Conservation (phyloP, 2,797 vertebrate species). For the Myiotriccus ornatus region DNA sequence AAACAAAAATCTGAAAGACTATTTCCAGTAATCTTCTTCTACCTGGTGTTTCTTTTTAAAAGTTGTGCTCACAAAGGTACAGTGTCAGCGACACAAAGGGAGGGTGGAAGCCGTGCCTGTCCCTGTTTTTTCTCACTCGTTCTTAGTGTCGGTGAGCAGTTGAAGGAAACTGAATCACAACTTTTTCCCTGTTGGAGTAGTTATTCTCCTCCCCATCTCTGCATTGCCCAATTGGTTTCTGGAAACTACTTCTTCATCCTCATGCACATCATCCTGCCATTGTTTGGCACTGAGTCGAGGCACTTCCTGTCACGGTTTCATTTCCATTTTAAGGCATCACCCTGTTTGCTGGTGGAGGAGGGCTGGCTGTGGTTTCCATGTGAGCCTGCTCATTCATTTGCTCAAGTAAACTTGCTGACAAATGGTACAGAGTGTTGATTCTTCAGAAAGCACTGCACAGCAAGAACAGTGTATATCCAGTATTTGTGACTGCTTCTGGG, state of each 20-base stretch:
- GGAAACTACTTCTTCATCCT: neutral
- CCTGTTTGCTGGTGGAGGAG: neutral
- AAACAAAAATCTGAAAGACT: neutral
- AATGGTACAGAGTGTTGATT: neutral
- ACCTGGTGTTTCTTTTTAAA: neutral
- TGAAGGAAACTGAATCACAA: neutral
- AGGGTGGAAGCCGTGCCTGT: neutral
- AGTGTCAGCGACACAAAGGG: neutral
- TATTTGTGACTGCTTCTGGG: neutral
- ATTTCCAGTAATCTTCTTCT: neutral
- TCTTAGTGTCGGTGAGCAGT: neutral
- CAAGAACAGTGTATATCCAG: neutral
- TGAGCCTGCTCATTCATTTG: neutral
- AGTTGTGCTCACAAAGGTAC: neutral
- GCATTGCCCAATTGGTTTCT: neutral
- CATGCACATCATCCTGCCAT: neutral
- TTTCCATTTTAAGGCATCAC: slow-evolving; percentile 15
- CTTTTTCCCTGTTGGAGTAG: neutral
- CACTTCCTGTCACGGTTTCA: neutral
- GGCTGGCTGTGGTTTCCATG: neutral
- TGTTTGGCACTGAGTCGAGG: neutral
- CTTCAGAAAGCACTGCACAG: neutral
- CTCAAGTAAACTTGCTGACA: neutral
- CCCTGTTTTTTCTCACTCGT: neutral
- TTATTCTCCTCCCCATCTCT: neutral